These are phyloP conservation scores for Florisuga fusca DNA, from an alignment of 2,797 vertebrate species.

Conservation along the genomic window DNA sequence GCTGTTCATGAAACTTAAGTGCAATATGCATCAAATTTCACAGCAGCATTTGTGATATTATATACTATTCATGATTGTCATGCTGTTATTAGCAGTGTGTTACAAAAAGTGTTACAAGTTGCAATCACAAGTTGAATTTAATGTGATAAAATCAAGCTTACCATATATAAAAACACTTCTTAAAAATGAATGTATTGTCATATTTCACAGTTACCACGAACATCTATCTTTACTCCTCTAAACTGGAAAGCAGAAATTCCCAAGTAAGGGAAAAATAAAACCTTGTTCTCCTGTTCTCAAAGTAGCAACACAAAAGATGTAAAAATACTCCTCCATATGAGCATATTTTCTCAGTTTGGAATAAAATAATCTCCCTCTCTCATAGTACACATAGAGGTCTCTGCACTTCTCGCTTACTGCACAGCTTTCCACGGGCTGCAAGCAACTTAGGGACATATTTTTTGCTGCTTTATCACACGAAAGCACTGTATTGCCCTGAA, in stretches of 20 bases:
- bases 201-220: constrained; percentile 19
- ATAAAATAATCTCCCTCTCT: neutral
- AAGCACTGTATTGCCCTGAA: neutral
- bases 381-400: neutral
- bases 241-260: constrained; percentile 9
- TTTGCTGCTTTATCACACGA: neutral
- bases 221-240: neutral
- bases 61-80: neutral
- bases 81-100: neutral
- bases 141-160: neutral
- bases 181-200: neutral
- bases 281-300: constrained; percentile 1
- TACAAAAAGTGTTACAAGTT: neutral
- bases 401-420: neutral
- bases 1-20: neutral
- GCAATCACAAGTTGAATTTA: neutral
- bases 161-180: neutral
- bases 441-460: neutral
- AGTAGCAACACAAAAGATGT: constrained; percentile 43
- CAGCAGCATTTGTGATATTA: neutral
- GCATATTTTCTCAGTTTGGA: constrained; percentile 33
- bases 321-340: constrained; percentile 59
- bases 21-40: neutral
- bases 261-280: constrained; percentile 37
- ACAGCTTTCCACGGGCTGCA: neutral